Base-by-base conservation (phyloP, 2,888 invertebrate genomes). In the Megalurothrips usitatus region DNA sequence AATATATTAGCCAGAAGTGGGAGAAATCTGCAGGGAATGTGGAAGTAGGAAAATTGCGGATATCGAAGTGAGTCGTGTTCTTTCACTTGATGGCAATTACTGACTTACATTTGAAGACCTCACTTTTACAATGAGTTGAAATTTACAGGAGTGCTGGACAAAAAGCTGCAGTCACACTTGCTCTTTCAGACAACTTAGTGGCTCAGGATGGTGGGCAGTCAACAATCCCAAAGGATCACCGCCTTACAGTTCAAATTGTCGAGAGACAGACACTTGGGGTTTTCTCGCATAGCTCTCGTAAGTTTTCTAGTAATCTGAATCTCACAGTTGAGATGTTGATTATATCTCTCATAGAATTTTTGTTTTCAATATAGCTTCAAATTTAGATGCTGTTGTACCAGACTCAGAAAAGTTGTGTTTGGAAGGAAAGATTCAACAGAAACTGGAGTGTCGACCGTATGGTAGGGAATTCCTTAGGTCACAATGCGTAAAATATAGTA, bases 1-100 rank as follows among this genome's bases (percentile, higher is more conserved):
- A 98, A 89, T 98, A 98, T 87, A 93, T 98, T 84, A 95, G 97
- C 9, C 95, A 95, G 85, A 93, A 94, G 89, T 98, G 98, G 98
- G 95, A 96, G 86, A 96, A 95, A 86, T 93, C 96, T 12, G 92
- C 94, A n/a, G 94, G 95, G 79, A 94, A 94, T 86, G 92, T 95
- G 85, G 97, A 97, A 89, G 97, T 98, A 79, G 98, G 97, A 19
- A 96, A 96, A 88, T 89, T 98, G 81, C 94, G 93, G 86, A 98
- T 98, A 85, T 91, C 92, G 49, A 93, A 94, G 88, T 92, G 89
- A 86, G 86, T 85, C 79, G 26, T 75, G 68, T 75, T 26, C 26
- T 12, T 75, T 23, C 2, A 4, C 34, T 58, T 8, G 1, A 58
- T 58, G 58, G n/a, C 58, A 1, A 17, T 17, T 58, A 58, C 0